Evolutionary conservation across 1,140 invertebrate species (phyloP).

Genomic region (Dendrolimus punctatus): DNA sequence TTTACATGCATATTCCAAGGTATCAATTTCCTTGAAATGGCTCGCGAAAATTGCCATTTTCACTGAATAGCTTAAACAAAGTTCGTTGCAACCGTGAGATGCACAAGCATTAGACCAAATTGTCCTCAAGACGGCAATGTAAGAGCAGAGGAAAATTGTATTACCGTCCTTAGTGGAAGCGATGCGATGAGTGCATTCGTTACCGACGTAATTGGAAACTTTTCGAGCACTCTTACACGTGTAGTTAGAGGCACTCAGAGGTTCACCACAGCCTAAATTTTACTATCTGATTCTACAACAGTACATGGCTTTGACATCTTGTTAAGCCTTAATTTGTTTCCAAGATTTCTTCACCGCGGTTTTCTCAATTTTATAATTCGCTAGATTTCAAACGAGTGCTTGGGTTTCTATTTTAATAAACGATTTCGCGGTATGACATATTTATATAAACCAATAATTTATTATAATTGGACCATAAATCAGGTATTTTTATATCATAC

Average conservation of each 20-base stretch:
- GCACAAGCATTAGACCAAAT: conserved; percentile 54
- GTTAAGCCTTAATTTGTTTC: too few relatives aligned
- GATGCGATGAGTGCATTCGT: conserved; percentile 56
- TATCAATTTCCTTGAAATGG: conserved; percentile 10
- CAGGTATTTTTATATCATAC: too few relatives aligned
- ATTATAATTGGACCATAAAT: too few relatives aligned
- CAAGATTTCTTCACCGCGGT: too few relatives aligned
- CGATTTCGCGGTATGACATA: too few relatives aligned
- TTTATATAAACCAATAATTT: too few relatives aligned
- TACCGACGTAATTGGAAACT: conserved; percentile 38
- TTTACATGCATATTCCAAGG: background rate
- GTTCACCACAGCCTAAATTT: too few relatives aligned
- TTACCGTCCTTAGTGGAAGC: conserved; percentile 42
- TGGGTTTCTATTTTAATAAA: too few relatives aligned
- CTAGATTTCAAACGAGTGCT: too few relatives aligned
- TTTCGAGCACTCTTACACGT: conserved; percentile 31
- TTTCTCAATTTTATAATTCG: too few relatives aligned
- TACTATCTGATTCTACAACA: too few relatives aligned
- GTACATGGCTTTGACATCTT: too few relatives aligned
- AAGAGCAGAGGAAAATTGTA: conserved; percentile 53
- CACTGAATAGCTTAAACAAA: conserved; percentile 28
- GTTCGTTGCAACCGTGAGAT: conserved; percentile 22
- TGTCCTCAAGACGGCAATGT: conserved; percentile 56
- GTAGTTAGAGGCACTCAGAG: background rate
- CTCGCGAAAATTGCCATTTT: conserved; percentile 13